These are phyloP conservation scores for Zaprionus bogoriensis DNA, from an alignment of 2,888 invertebrate genomes.

Conservation along the genomic window DNA sequence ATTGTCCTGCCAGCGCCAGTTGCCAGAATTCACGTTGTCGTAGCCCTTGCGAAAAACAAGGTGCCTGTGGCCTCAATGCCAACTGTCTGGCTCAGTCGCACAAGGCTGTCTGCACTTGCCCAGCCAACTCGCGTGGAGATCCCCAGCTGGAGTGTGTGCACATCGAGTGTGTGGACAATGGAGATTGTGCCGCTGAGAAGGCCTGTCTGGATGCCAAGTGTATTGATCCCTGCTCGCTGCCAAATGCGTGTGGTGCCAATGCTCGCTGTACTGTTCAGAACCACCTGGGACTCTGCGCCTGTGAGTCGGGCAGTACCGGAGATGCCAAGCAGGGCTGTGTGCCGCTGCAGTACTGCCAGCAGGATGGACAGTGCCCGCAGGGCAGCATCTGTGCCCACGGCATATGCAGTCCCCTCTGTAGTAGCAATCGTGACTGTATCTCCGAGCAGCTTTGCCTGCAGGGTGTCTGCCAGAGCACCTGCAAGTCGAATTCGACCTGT, in stretches of 20 bases:
- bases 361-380: slow-evolving; percentile 91
- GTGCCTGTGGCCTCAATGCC: slow-evolving; percentile 89
- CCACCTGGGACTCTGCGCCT: slow-evolving; percentile 92
- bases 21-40: slow-evolving; percentile 90
- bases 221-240: slow-evolving; percentile 90
- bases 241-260: slow-evolving; percentile 92
- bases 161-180: slow-evolving; percentile 90
- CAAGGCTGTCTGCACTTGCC: slow-evolving; percentile 89
- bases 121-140: slow-evolving; percentile 89
- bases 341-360: slow-evolving; percentile 91
- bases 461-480: slow-evolving; percentile 92
- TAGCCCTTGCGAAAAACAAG: slow-evolving; percentile 88
- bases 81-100: slow-evolving; percentile 89
- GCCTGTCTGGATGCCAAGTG: slow-evolving; percentile 92
- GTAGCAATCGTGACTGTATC: slow-evolving; percentile 92
- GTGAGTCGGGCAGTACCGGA: slow-evolving; percentile 92
- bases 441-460: slow-evolving; percentile 93
- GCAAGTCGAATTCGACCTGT: slow-evolving; percentile 90
- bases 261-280: slow-evolving; percentile 90
- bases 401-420: slow-evolving; percentile 90
- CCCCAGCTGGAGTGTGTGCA: slow-evolving; percentile 88
- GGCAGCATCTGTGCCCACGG: slow-evolving; percentile 93
- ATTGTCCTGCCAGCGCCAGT: slow-evolving; percentile 90
- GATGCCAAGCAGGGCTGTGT: slow-evolving; percentile 94
- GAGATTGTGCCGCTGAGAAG: slow-evolving; percentile 88